phyloP scores from a whole-genome alignment of 1,140 invertebrate genomes.

The Carcinoscorpius rotundicauda region DNA sequence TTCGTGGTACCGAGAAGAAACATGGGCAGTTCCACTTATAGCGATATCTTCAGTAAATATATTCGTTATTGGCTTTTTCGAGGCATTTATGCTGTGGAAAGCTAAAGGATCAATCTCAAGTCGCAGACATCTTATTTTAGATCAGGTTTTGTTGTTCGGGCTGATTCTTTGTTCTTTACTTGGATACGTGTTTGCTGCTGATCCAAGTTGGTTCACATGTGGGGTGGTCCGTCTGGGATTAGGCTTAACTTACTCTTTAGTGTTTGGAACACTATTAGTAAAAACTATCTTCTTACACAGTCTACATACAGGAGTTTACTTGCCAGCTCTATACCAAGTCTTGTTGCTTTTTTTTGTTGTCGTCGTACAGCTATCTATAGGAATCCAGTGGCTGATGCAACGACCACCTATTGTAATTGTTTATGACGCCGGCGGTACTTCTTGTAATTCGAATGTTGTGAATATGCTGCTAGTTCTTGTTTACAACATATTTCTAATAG shows the following conservation, averaged over 20 bases:
- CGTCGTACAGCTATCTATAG: conserved; percentile 61
- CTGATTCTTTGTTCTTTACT: conserved; percentile 68
- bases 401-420: too few species aligned
- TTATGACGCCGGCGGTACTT: conserved; percentile 15
- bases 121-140: conserved; percentile 74
- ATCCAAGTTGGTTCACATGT: conserved; percentile 52
- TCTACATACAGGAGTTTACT: conserved; percentile 76
- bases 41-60: conserved; percentile 63
- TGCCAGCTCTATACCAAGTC: conserved; percentile 82
- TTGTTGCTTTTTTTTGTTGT: conserved; percentile 73
- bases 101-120: conserved; percentile 67
- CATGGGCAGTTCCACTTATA: conserved; percentile 74
- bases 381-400: conserved; percentile 24
- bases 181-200: conserved; percentile 65
- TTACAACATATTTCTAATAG: conserved; percentile 67
- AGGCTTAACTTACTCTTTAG: conserved; percentile 72
- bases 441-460: conserved; percentile 45
- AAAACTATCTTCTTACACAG: conserved; percentile 88
- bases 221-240: conserved; percentile 69
- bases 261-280: conserved; percentile 80
- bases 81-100: conserved; percentile 79
- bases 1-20: conserved; percentile 35
- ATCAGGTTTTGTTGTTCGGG: conserved; percentile 76
- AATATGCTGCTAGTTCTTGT: conserved; percentile 46
- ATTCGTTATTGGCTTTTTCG: conserved; percentile 65